A percentile compares a stretch with the other conserved stretches of the same genome.
These are phyloP conservation scores for Hemiscyllium ocellatum DNA, from an alignment of 2,113 vertebrate genomes.

Conservation along the genomic window DNA sequence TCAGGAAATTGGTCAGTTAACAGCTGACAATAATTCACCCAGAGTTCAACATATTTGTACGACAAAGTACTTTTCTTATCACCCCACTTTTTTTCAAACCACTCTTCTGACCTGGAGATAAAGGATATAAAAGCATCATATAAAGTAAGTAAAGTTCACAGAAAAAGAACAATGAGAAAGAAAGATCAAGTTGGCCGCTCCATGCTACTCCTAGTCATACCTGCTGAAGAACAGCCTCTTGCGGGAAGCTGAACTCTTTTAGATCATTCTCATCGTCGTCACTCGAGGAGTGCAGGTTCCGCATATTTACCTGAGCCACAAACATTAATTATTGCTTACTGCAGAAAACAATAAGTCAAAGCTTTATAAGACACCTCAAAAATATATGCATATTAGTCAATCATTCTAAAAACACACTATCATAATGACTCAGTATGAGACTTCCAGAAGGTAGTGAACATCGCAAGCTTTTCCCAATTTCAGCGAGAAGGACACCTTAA, in stretches of 20 bases:
- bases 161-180: background rate
- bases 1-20: background rate
- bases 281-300: constrained; percentile 55
- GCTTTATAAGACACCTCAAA: background rate
- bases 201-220: constrained; percentile 39
- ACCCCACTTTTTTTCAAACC: background rate
- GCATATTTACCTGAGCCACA: constrained; percentile 50
- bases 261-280: constrained; percentile 56
- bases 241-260: constrained; percentile 57
- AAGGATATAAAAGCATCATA: background rate
- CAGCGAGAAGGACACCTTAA: background rate
- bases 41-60: background rate
- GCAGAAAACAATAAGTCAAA: background rate
- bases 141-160: background rate
- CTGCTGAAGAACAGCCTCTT: constrained; percentile 60
- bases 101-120: background rate
- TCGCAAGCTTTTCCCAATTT: constrained; percentile 5
- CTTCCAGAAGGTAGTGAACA: background rate
- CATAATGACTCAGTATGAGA: background rate
- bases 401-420: background rate
- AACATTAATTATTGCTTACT: background rate
- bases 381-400: background rate
- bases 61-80: background rate
- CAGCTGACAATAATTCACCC: background rate
- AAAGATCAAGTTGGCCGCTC: no score